Percentiles rank a stretch among this genome's conserved stretches.
Evolutionary conservation across 2,797 vertebrate species (phyloP).

Genomic region (Pipistrellus kuhlii): DNA sequence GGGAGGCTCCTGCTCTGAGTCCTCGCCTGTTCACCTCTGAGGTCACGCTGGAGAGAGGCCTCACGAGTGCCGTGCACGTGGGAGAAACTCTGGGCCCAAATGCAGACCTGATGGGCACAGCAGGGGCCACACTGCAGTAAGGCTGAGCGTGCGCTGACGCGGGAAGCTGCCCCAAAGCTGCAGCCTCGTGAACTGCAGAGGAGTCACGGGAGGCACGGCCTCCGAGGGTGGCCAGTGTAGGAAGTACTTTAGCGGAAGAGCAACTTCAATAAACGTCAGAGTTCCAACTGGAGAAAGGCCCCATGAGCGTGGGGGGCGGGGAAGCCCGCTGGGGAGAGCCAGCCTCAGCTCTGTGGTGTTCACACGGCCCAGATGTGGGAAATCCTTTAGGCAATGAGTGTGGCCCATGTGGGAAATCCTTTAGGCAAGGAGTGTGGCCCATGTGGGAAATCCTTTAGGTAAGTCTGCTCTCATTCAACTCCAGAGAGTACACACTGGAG

Average conservation of each 20-base stretch:
- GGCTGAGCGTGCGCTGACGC: constrained; percentile 31
- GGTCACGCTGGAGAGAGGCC: constrained; percentile 41
- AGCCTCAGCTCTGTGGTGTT: constrained; percentile 51
- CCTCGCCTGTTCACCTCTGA: constrained; percentile 43
- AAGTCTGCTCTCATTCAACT: constrained; percentile 52
- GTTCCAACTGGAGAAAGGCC: constrained; percentile 74
- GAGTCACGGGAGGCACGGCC: constrained; percentile 30
- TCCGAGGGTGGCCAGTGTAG: constrained; percentile 43
- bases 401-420: constrained; percentile 54
- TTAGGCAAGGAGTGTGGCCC: constrained; percentile 47
- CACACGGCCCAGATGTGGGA: constrained; percentile 55
- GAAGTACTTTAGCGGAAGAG: constrained; percentile 57
- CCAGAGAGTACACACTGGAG: background rate
- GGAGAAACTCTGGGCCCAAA: background rate
- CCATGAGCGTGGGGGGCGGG: constrained; percentile 54
- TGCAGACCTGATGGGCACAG: constrained; percentile 44
- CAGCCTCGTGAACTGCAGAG: constrained; percentile 53
- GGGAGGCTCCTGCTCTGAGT: constrained; percentile 22
- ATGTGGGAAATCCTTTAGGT: constrained; percentile 64
- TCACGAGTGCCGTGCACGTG: too few relatives aligned
- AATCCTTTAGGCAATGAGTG: constrained; percentile 2
- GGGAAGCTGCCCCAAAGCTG: constrained; percentile 62
- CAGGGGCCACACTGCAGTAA: constrained; percentile 56
- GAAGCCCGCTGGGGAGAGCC: constrained; percentile 57
- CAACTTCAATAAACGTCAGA: constrained; percentile 64